Evolutionary conservation across 2,888 invertebrate genomes (phyloP), one percentile per base, ranked within the genome.

Genomic region (Geophilus truncorum): DNA sequence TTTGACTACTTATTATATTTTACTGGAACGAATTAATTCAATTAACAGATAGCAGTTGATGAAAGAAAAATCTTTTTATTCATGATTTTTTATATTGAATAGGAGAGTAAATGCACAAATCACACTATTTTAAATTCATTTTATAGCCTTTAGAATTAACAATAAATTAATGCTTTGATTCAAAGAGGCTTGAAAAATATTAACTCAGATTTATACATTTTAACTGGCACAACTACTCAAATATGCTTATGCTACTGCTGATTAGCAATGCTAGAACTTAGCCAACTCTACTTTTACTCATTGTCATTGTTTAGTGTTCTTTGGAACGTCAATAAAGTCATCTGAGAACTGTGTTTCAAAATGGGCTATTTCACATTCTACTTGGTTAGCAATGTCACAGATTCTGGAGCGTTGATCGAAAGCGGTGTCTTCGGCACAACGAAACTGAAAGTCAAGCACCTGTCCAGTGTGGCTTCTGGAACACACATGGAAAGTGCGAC

Each of bases 401-500:
- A 70, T 80, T 30, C 40, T 62, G 4, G 70, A 70, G 1, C 36
- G 62, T 18, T 80, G 80, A 36, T 80, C 32, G 23, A 80, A 80
- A 15, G 40, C 75, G 1, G 80, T 80, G 28, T 80, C 32, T 21
- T 80, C 62, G 9, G 80, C 62, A 80, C 80, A 80, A n/a, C 34
- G 21, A 25, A 80, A 80, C 0, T 30, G 70, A 70, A 80, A 80
- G 23, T 80, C 80, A 30, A 75, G 12, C 1, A 80, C 21, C 10
- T 62, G 10, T 32, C 80, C 80, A n/a, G 15, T 18, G 2, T 62
- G 21, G 21, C 80, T 70, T 4, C 70, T 30, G 7, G 80, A 15
- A 70, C 80, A 80, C 3, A 80, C 80, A n/a, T 80, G 80, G 32
- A 70, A 80, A 4, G 70, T 34, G 12, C 75, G 80, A 36, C 80